Evolutionary conservation across 1,140 invertebrate genomes (phyloP), one percentile per base, ranked within the genome.

Genomic region (Lutraria rhynchaena): DNA sequence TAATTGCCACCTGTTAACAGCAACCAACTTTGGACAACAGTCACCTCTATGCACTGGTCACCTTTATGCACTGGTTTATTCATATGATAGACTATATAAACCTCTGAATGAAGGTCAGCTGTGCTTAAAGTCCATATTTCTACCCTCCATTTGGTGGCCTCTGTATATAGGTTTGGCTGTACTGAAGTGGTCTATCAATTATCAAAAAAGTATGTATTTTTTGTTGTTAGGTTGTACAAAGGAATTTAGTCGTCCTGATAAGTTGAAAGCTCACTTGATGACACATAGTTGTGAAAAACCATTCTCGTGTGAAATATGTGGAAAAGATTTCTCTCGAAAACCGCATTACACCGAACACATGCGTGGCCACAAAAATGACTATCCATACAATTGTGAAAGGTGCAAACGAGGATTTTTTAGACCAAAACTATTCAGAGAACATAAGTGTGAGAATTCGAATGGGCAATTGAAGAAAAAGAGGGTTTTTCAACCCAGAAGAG

Each of bases 171-270:
- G n/a, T n/a, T n/a, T n/a, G n/a, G n/a, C n/a, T n/a, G n/a, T n/a
- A n/a, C n/a, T n/a, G n/a, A n/a, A n/a, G n/a, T n/a, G n/a, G n/a
- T n/a, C n/a, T n/a, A n/a, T n/a, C n/a, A n/a, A n/a, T n/a, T n/a
- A n/a, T n/a, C n/a, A n/a, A n/a, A n/a, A n/a, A n/a, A n/a, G n/a
- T n/a, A n/a, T n/a, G n/a, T n/a, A n/a, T n/a, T 19, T 31, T 1
- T 22, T 4, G 29, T 57, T 83, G 87, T 2, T 81, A 92, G 95
- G 95, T 13, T 96, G 95, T 87, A 93, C 92, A 82, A 95, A 94
- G 87, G 95, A 95, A 88, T 96, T 96, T 86, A 95, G 93, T 80
- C 81, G 94, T 65, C 91, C 93, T 49, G 94, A 94, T 89, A 93
- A 92, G 83, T 84, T 93, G 44, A 93, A 93, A 81, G 89, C 92